Conservation (phyloP, 2,888 invertebrate species). For the Eupeodes luniger region DNA sequence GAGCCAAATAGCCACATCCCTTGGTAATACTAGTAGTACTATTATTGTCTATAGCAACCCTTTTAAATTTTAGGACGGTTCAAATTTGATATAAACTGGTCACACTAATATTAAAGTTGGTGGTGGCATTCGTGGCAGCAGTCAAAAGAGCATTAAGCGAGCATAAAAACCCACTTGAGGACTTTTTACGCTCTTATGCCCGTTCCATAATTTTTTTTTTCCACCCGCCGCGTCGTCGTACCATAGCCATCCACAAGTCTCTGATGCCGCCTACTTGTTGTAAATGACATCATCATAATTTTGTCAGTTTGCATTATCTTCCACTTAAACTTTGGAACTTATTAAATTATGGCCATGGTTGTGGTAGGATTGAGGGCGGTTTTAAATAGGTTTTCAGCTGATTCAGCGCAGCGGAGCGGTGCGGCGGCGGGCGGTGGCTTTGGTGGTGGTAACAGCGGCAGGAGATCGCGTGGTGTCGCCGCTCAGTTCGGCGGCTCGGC, state of each 20-base stretch:
- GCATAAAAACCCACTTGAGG: constrained; percentile 76
- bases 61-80: too few species aligned
- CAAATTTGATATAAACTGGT: not conserved
- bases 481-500: too few species aligned
- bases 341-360: constrained; percentile 74
- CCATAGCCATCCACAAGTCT: constrained; percentile 40
- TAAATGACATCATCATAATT: constrained; percentile 77
- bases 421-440: not conserved
- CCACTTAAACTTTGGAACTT: constrained; percentile 77
- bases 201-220: constrained; percentile 39
- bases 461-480: not conserved
- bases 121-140: constrained; percentile 70
- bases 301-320: constrained; percentile 77
- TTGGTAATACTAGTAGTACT: too few species aligned
- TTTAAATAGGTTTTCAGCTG: constrained; percentile 73
- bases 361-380: constrained; percentile 60
- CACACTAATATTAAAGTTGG: constrained; percentile 33
- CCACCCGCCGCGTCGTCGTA: not conserved
- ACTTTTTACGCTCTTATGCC: constrained; percentile 73
- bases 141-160: constrained; percentile 76
- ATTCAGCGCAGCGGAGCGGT: constrained; percentile 57
- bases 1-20: too few species aligned
- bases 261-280: constrained; percentile 67
- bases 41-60: too few species aligned
- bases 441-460: not conserved